Percentiles rank a stretch among this genome's conserved stretches.
These are phyloP conservation scores for Pimephales promelas DNA, from an alignment of 2,113 vertebrate species.

Conservation along the genomic window DNA sequence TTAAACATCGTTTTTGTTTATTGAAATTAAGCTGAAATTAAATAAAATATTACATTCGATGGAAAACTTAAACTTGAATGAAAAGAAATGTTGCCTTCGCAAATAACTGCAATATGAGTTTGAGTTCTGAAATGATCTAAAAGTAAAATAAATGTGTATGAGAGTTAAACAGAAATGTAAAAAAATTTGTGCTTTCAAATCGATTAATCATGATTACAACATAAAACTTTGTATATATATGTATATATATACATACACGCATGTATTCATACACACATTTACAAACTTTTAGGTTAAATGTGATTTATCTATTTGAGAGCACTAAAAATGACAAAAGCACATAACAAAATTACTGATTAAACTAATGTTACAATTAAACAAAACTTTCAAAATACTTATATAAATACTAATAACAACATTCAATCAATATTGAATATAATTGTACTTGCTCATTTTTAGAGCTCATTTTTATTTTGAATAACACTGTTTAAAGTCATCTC, in stretches of 20 bases:
- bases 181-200: no score
- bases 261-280: no score
- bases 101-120: background rate
- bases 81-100: background rate
- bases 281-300: no score
- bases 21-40: background rate
- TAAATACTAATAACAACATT: background rate
- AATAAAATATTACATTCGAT: background rate
- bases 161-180: no score
- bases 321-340: no score
- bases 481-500: background rate
- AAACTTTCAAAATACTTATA: background rate
- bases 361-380: background rate
- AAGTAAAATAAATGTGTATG: no score
- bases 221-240: no score
- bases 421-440: background rate
- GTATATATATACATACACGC: no score
- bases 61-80: background rate
- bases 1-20: background rate
- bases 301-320: no score
- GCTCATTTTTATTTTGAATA: background rate
- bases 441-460: background rate
- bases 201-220: no score
- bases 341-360: background rate
- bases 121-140: background rate